Conservation (phyloP, 2,888 invertebrate genomes). For the Cordylochernes scorpioides region DNA sequence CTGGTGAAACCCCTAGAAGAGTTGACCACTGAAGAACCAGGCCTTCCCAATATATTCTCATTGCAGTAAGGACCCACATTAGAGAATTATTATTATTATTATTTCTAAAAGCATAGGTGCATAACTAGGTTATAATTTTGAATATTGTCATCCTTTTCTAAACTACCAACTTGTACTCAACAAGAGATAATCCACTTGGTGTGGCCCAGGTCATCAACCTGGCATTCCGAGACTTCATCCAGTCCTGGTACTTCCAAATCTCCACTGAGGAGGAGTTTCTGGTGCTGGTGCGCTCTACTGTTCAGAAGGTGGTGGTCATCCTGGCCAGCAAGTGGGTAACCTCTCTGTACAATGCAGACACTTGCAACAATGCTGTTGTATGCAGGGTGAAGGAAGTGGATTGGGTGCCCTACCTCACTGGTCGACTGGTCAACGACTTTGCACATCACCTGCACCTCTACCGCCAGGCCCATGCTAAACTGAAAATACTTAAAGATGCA, state of each 20-base stretch:
- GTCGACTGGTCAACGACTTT: slow-evolving; percentile 60
- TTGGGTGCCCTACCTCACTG: slow-evolving; percentile 66
- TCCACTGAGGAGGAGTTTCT: slow-evolving; percentile 44
- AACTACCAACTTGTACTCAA: background rate
- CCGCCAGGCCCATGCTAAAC: slow-evolving; percentile 36
- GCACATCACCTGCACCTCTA: slow-evolving; percentile 64
- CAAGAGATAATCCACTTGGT: slow-evolving; percentile 1
- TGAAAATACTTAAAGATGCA: slow-evolving; percentile 19
- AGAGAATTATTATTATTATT: background rate
- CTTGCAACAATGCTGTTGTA: no score
- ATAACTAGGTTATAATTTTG: background rate
- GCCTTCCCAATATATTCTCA: no score
- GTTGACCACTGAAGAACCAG: no score
- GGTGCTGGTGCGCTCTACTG: slow-evolving; percentile 36
- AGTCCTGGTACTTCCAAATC: slow-evolving; percentile 31
- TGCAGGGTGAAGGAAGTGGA: slow-evolving; percentile 47
- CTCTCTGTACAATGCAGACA: no score
- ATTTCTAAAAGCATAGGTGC: slow-evolving; percentile 1
- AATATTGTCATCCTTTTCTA: background rate
- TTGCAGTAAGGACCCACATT: no score
- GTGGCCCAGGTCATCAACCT: slow-evolving; percentile 31
- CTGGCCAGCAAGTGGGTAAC: slow-evolving; percentile 38
- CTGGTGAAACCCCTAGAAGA: no score
- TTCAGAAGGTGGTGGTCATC: slow-evolving; percentile 40
- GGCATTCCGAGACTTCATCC: slow-evolving; percentile 51